A percentile compares a stretch with the other conserved stretches of the same genome.
Evolutionary conservation across 30 jellyfish, hydroid and myxozoan genomes (phyloP).

Genomic region (Aurelia sp.): DNA sequence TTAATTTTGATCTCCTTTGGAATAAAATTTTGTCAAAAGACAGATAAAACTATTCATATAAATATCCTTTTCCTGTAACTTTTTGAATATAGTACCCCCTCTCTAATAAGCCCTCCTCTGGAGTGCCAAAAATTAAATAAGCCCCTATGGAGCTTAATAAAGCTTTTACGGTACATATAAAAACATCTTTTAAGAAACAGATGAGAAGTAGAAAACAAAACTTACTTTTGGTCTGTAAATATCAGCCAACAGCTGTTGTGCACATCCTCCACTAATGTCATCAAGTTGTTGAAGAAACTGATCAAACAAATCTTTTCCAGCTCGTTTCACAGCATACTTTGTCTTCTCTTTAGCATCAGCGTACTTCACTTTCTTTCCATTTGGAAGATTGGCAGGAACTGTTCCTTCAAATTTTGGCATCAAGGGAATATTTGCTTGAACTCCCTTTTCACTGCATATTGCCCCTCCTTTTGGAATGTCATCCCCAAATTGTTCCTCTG

Average conservation of each 20-base stretch:
- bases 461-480: too few species aligned
- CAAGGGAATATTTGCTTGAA: slow-evolving; percentile 56
- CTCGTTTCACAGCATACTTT: slow-evolving; percentile 52
- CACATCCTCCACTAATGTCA: slow-evolving; percentile 80
- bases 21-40: too few species aligned
- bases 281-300: slow-evolving; percentile 63
- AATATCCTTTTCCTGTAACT: too few species aligned
- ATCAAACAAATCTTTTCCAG: slow-evolving; percentile 67
- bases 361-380: slow-evolving; percentile 52
- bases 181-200: too few species aligned
- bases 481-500: neutral
- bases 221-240: slow-evolving; percentile 67
- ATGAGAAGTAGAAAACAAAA: neutral
- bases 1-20: too few species aligned
- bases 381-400: slow-evolving; percentile 60
- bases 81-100: too few species aligned
- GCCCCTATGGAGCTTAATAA: too few species aligned
- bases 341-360: slow-evolving; percentile 59
- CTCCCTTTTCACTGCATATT: slow-evolving; percentile 42
- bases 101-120: too few species aligned
- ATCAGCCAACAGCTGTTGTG: slow-evolving; percentile 59
- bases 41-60: too few species aligned
- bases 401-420: slow-evolving; percentile 68
- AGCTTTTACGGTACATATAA: too few species aligned
- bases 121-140: too few species aligned